Percentiles rank a stretch among this genome's conserved stretches.
phyloP scores from a whole-genome alignment of 1,140 invertebrate species.

The Apis dorsata region DNA sequence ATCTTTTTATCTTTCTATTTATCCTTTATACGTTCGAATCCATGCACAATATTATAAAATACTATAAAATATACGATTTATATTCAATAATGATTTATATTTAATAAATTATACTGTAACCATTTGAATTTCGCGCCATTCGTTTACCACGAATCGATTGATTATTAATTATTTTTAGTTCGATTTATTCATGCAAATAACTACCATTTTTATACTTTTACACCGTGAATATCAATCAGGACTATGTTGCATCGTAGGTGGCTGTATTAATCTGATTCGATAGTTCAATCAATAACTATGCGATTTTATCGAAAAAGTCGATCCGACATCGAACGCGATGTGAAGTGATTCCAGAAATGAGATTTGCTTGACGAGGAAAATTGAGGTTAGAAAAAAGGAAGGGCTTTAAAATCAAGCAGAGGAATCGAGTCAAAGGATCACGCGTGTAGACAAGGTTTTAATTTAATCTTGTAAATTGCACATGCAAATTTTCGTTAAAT shows the following conservation, averaged over 20 bases:
- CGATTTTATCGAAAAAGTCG: background rate
- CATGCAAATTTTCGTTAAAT: background rate
- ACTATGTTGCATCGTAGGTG: background rate
- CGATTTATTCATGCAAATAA: slow-evolving; percentile 30
- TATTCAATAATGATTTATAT: too few species aligned
- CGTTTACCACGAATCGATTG: too few species aligned
- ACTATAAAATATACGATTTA: too few species aligned
- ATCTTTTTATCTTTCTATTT: too few species aligned
- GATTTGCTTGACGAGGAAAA: background rate
- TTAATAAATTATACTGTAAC: too few species aligned
- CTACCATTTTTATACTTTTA: slow-evolving; percentile 32
- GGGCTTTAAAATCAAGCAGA: background rate
- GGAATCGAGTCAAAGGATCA: background rate
- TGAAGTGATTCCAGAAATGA: background rate
- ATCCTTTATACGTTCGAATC: too few species aligned
- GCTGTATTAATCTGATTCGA: slow-evolving; percentile 2
- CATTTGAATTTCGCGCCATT: background rate
- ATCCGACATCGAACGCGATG: background rate
- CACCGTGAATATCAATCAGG: background rate
- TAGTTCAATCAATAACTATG: slow-evolving; percentile 8
- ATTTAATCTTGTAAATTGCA: slow-evolving; percentile 17
- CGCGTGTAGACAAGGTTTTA: background rate
- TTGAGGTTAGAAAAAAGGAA: background rate
- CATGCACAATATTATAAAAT: too few species aligned
- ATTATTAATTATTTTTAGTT: too few species aligned